Conservation (phyloP, 2,888 invertebrate genomes). For the Eulithis testata region DNA sequence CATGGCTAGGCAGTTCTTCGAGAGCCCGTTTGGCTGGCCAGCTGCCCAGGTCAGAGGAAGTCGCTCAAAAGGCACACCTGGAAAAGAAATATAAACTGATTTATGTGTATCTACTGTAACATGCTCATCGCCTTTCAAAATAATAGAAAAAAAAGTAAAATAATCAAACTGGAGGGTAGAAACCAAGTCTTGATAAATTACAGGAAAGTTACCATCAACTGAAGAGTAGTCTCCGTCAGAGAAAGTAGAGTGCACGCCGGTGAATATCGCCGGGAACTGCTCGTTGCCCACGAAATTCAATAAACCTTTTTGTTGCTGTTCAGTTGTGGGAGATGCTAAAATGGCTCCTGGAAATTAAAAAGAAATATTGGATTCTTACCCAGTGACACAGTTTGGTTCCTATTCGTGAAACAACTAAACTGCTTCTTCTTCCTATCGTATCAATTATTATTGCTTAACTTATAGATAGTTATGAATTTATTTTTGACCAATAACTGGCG, state of each 20-base stretch:
- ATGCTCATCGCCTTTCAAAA: too few relatives aligned
- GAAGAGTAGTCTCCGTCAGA: not conserved
- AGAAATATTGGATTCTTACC: not conserved
- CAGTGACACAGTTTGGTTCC: too few relatives aligned
- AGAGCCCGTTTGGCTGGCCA: not conserved
- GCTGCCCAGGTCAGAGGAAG: slow-evolving; percentile 1
- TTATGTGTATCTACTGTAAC: too few relatives aligned
- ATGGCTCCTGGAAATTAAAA: not conserved
- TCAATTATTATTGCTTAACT: too few relatives aligned
- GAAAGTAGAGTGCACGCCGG: not conserved
- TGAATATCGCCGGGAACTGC: not conserved
- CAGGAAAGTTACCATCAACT: not conserved
- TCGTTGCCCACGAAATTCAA: not conserved
- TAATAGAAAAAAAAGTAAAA: too few relatives aligned
- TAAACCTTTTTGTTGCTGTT: not conserved
- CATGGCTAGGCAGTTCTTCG: slow-evolving; percentile 1
- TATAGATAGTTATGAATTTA: too few relatives aligned
- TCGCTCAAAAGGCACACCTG: not conserved
- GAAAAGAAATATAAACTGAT: not conserved
- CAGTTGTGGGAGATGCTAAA: not conserved
- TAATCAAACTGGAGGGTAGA: too few relatives aligned
- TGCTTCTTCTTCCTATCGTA: too few relatives aligned
- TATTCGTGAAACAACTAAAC: too few relatives aligned
- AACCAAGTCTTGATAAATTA: too few relatives aligned
- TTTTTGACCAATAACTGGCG: too few relatives aligned